Conservation (phyloP, 2,113 vertebrate genomes). For the Cebus imitator region DNA sequence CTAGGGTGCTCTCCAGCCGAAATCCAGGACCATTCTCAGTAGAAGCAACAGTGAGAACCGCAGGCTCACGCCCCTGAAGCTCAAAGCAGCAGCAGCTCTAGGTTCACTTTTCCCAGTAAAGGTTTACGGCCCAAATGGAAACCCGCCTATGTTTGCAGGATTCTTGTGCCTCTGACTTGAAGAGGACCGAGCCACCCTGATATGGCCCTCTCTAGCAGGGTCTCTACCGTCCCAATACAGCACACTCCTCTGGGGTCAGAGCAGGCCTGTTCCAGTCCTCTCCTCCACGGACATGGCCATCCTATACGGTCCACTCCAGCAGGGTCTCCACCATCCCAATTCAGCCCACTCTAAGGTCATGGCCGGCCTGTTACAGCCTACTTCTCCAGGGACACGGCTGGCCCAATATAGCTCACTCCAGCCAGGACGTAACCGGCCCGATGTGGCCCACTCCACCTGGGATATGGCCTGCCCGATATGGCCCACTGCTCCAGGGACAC, state of each 20-base stretch:
- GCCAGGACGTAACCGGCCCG: no score
- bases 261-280: no score
- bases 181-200: no score
- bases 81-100: fast-evolving
- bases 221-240: fast-evolving
- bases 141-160: background rate
- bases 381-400: background rate
- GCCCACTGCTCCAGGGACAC: no score
- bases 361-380: no score
- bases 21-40: fast-evolving
- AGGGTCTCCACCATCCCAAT: no score
- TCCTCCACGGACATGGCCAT: background rate
- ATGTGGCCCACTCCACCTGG: background rate
- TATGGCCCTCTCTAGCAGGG: no score
- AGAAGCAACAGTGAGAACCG: background rate
- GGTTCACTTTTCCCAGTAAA: fast-evolving
- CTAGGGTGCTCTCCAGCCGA: background rate
- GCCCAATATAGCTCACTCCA: fast-evolving
- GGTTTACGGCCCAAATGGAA: fast-evolving
- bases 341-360: no score
- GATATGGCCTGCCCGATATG: fast-evolving
- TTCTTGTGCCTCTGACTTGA: background rate
- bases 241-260: fast-evolving
- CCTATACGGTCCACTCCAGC: background rate
- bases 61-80: fast-evolving